Conservation (phyloP, 2,113 vertebrate species). For the Podarcis muralis region DNA sequence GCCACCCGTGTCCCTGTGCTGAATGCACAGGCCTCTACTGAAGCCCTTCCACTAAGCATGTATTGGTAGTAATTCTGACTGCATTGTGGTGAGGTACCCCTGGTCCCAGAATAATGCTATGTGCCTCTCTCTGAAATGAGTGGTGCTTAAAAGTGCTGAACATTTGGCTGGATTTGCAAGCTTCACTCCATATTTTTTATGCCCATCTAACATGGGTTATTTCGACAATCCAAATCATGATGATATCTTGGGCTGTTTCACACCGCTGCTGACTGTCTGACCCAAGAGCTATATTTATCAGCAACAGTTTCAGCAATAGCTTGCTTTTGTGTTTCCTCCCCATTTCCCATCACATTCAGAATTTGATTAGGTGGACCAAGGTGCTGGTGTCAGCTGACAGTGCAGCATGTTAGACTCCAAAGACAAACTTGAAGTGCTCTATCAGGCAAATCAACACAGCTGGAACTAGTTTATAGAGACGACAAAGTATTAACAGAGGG, state of each 20-base stretch:
- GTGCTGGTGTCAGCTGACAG: neutral
- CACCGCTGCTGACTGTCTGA: neutral
- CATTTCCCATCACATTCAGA: neutral
- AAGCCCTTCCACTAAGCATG: neutral
- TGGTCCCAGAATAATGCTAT: too few relatives aligned
- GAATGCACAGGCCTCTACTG: too few relatives aligned
- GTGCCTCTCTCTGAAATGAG: neutral
- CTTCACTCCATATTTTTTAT: neutral
- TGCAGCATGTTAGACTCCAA: neutral
- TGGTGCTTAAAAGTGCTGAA: neutral
- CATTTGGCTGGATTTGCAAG: neutral
- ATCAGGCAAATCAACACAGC: slow-evolving; percentile 50
- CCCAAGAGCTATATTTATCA: neutral
- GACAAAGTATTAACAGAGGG: slow-evolving; percentile 8
- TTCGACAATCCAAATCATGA: neutral
- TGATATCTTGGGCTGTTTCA: neutral
- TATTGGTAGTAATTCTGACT: neutral
- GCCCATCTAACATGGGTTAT: neutral
- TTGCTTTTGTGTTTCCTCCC: neutral
- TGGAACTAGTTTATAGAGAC: slow-evolving; percentile 35
- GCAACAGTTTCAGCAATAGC: neutral
- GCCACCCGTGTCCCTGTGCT: too few relatives aligned
- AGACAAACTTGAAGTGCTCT: slow-evolving; percentile 33
- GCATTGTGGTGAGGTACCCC: neutral
- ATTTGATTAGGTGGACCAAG: neutral